These are phyloP conservation scores for Epizoanthus stellaris DNA, from an alignment of 92 coral and sea anemone species.

Conservation along the genomic window DNA sequence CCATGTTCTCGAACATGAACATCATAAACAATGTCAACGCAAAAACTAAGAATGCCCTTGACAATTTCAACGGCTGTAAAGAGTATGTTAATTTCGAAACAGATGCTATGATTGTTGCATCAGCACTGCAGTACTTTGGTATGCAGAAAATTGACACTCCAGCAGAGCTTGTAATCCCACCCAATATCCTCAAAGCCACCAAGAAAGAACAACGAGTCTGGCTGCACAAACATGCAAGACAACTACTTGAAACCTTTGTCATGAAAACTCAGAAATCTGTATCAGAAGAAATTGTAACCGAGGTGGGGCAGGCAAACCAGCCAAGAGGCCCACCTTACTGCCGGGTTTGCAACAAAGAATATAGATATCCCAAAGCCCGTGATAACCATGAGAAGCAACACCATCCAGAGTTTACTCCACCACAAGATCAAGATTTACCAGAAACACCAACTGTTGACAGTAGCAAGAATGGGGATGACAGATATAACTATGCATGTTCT, in stretches of 20 bases:
- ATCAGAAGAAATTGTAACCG: conserved; percentile 15
- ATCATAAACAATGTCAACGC: conserved; percentile 58
- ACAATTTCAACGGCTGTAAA: conserved; percentile 60
- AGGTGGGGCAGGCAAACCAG: conserved; percentile 14
- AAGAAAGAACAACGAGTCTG: conserved; percentile 42
- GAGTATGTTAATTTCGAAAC: conserved; percentile 69
- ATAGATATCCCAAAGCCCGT: conserved; percentile 56
- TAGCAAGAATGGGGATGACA: neutral
- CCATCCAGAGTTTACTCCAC: conserved; percentile 24
- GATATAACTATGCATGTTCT: conserved; percentile 58
- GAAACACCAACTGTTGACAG: neutral
- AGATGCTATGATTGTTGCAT: conserved; percentile 58
- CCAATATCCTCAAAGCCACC: conserved; percentile 25
- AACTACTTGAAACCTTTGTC: conserved; percentile 47
- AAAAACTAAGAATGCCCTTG: conserved; percentile 64
- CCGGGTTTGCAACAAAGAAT: conserved; percentile 57
- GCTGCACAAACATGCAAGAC: conserved; percentile 61
- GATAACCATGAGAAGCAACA: conserved; percentile 55
- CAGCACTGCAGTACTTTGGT: conserved; percentile 61
- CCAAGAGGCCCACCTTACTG: conserved; percentile 20
- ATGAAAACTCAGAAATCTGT: conserved; percentile 44
- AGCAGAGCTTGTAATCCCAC: conserved; percentile 52
- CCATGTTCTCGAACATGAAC: conserved; percentile 77
- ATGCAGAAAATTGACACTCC: conserved; percentile 36
- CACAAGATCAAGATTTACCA: neutral